Conservation (phyloP, 2,113 vertebrate species). For the Kryptolebias marmoratus region DNA sequence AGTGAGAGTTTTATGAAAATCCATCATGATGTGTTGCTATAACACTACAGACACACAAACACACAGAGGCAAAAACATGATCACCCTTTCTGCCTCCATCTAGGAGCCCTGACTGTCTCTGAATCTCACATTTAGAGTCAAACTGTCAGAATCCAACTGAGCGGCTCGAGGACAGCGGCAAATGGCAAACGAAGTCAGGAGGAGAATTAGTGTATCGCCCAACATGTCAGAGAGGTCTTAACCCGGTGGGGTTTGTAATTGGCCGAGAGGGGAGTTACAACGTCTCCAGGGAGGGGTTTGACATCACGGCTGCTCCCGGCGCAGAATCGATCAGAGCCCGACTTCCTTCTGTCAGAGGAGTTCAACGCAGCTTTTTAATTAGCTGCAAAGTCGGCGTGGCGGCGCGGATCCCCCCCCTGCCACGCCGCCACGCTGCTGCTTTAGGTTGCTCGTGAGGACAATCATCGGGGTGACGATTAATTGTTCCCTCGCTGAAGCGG, state of each 20-base stretch:
- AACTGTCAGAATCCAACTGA: background rate
- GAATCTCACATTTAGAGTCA: background rate
- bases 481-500: conserved; percentile 23
- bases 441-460: conserved; percentile 28
- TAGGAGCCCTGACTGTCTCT: background rate
- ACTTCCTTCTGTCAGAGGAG: conserved; percentile 21
- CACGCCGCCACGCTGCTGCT: conserved; percentile 6
- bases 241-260: conserved; percentile 56
- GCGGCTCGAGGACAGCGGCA: background rate
- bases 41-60: too few relatives aligned
- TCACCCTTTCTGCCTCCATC: background rate
- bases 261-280: conserved; percentile 52
- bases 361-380: conserved; percentile 64
- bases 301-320: conserved; percentile 36
- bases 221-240: conserved; percentile 21
- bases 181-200: background rate
- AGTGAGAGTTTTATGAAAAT: too few relatives aligned
- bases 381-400: conserved; percentile 23
- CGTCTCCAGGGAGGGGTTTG: conserved; percentile 35
- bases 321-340: conserved; percentile 68
- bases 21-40: too few relatives aligned
- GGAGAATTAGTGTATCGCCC: conserved; percentile 23
- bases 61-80: too few relatives aligned
- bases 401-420: background rate
- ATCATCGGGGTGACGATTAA: conserved; percentile 1